phyloP scores from a whole-genome alignment of 35 echinoderm and acorn worm genomes.

The Apostichopus parvimensis region DNA sequence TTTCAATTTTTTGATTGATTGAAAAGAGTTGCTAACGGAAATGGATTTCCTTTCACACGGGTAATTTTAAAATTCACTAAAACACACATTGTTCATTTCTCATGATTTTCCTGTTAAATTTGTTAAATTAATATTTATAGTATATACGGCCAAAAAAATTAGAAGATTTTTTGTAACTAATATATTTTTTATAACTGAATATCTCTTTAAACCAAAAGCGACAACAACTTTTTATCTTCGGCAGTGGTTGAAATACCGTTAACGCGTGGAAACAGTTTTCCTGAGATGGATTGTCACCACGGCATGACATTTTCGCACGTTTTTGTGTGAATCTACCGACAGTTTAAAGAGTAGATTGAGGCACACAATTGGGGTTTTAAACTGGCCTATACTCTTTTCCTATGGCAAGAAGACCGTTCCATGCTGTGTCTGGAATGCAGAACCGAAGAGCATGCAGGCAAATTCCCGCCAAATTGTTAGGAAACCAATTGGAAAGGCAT shows the following conservation, averaged over 20 bases:
- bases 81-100: too few relatives aligned
- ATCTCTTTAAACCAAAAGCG: too few relatives aligned
- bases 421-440: not conserved
- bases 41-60: too few relatives aligned
- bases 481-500: not conserved
- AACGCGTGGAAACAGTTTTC: not conserved
- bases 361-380: constrained; percentile 2
- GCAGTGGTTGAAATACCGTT: not conserved
- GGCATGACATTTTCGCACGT: constrained; percentile 7
- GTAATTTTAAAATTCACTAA: too few relatives aligned
- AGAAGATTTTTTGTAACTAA: too few relatives aligned
- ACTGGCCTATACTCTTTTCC: not conserved
- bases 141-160: too few relatives aligned
- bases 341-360: not conserved
- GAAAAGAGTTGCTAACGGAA: too few relatives aligned
- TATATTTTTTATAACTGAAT: too few relatives aligned
- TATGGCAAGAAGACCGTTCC: not conserved
- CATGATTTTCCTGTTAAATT: too few relatives aligned
- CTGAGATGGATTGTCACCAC: not conserved
- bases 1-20: too few relatives aligned
- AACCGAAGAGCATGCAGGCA: not conserved
- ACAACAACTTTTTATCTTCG: too few relatives aligned
- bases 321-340: constrained; percentile 2
- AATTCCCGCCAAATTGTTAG: constrained; percentile 3
- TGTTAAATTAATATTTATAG: too few relatives aligned